Evolutionary conservation across 2,797 vertebrate species (phyloP).

Genomic region (Sebastes goodei): DNA sequence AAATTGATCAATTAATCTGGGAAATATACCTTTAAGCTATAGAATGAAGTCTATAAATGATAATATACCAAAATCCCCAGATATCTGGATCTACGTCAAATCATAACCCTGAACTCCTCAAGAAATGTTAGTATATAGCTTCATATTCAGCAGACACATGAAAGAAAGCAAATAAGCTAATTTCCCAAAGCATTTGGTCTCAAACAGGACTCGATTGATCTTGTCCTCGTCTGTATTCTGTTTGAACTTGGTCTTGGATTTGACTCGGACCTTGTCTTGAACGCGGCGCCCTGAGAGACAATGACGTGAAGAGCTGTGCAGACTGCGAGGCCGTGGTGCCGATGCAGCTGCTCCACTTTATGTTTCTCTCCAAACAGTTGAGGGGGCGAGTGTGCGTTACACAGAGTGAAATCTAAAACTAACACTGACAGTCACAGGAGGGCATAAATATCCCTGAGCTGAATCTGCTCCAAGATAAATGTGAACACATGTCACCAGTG

Average conservation of each 20-base stretch:
- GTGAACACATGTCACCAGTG: conserved; percentile 71
- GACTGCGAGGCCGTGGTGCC: background rate
- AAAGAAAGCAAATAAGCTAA: background rate
- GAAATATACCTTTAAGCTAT: background rate
- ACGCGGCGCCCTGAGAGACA: background rate
- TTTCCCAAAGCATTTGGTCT: background rate
- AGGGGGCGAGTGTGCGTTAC: conserved; percentile 63
- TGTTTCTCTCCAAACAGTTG: conserved; percentile 64
- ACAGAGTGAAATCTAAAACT: conserved; percentile 78
- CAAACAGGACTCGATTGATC: background rate
- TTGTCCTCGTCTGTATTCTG: background rate
- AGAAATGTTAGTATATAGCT: background rate
- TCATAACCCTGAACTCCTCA: background rate
- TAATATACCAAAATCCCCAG: background rate
- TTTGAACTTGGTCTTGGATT: background rate
- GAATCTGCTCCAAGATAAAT: conserved; percentile 77
- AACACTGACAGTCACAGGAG: conserved; percentile 78
- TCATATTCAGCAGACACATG: background rate
- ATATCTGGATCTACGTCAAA: background rate
- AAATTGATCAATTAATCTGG: background rate
- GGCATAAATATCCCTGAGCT: conserved; percentile 75
- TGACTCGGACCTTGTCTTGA: background rate
- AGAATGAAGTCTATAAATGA: background rate
- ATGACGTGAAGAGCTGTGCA: background rate
- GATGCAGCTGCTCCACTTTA: conserved; percentile 67